Evolutionary conservation across 1,140 invertebrate genomes (phyloP).

Genomic region (Lanistes nyassanus): DNA sequence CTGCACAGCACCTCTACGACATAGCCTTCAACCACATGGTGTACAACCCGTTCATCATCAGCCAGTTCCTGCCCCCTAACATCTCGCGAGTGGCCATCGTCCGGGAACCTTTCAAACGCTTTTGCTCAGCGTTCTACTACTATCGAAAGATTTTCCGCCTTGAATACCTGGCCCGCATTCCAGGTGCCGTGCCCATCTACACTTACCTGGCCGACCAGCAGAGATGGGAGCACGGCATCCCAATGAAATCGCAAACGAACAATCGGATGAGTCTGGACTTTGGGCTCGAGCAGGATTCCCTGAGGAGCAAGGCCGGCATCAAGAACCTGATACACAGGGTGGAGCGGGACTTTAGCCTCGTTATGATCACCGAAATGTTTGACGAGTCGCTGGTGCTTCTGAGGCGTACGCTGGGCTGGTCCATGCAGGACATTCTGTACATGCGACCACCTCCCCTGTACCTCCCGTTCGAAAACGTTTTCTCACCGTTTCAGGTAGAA

Average conservation of each 20-base stretch:
- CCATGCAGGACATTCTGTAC: slow-evolving; percentile 41
- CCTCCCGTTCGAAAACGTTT: neutral
- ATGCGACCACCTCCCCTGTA: slow-evolving; percentile 12
- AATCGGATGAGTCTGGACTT: slow-evolving; percentile 30
- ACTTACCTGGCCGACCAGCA: neutral
- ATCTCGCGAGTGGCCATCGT: slow-evolving; percentile 38
- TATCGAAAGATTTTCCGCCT: slow-evolving; percentile 13
- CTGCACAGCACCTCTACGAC: slow-evolving; percentile 28
- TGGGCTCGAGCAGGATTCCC: slow-evolving; percentile 29
- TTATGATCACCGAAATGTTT: slow-evolving; percentile 70
- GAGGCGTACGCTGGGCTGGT: slow-evolving; percentile 68
- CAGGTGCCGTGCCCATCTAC: neutral
- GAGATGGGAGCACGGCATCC: neutral
- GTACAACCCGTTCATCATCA: slow-evolving; percentile 30
- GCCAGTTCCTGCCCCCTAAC: slow-evolving; percentile 22
- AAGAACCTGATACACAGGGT: slow-evolving; percentile 28
- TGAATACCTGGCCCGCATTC: neutral
- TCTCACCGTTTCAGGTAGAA: neutral
- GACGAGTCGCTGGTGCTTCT: slow-evolving; percentile 70
- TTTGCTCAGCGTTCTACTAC: slow-evolving; percentile 37
- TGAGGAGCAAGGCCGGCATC: neutral
- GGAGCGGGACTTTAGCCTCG: slow-evolving; percentile 63
- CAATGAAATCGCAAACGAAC: neutral
- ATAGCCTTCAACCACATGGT: slow-evolving; percentile 39
- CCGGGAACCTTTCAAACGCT: slow-evolving; percentile 33